These are phyloP conservation scores for Spinibarbus caldwelli DNA, from an alignment of 2,797 vertebrate genomes.

Conservation along the genomic window DNA sequence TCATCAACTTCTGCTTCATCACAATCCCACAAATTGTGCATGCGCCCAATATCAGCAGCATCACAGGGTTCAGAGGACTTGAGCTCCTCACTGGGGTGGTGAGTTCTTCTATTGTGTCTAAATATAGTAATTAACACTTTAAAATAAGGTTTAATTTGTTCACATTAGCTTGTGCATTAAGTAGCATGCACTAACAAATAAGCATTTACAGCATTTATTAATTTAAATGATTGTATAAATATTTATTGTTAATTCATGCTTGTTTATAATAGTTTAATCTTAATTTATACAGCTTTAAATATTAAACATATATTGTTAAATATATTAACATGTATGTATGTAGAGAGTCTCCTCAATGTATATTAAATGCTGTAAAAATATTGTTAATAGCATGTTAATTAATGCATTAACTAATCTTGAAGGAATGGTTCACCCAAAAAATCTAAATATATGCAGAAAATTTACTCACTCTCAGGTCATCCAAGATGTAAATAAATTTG, in stretches of 20 bases:
- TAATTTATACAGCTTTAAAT: neutral
- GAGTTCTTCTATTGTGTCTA: too few relatives aligned
- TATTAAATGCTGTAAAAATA: neutral
- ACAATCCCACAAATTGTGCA: slow-evolving; percentile 85
- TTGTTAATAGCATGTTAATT: neutral
- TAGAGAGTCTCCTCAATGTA: neutral
- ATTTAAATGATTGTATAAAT: neutral
- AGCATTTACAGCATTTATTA: neutral
- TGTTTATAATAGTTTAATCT: neutral
- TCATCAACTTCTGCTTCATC: slow-evolving; percentile 94
- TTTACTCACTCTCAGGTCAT: neutral
- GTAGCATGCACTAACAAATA: neutral
- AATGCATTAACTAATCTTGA: neutral
- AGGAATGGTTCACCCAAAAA: neutral
- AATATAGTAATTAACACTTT: neutral
- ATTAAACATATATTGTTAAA: too few relatives aligned
- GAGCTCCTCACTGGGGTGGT: slow-evolving; percentile 92
- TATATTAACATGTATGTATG: neutral
- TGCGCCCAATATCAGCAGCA: slow-evolving; percentile 62
- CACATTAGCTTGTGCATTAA: too few relatives aligned
- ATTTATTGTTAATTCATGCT: neutral
- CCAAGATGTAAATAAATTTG: neutral
- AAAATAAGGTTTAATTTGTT: neutral
- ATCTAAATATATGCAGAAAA: neutral
- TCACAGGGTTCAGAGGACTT: slow-evolving; percentile 83